Evolutionary conservation across 2,888 invertebrate species (phyloP), one percentile per base, ranked within the genome.

Genomic region (Drosophila maculinotata): DNA sequence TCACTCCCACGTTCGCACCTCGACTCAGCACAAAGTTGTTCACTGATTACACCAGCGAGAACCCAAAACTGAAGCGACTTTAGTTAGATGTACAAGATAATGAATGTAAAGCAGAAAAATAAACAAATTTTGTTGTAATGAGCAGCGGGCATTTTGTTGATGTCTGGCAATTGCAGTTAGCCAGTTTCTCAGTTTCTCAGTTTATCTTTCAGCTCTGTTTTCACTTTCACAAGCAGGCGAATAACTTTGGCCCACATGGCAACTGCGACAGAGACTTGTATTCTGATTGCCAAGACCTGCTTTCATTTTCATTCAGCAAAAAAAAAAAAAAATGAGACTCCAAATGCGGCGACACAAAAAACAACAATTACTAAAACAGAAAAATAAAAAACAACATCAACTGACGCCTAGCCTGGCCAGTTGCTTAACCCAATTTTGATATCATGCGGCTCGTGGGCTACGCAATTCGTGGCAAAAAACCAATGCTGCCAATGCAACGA

Each of bases 341-440:
- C 44, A 64, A 57, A 35, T 66, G 71, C 20, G 53, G 74, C 51
- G 33, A 73, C 62, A 58, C 68, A 38, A 70, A 39, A 58, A 36
- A 31, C 33, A 42, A 45, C 45, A n/a, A n/a, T n/a, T n/a, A n/a
- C n/a, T n/a, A n/a, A n/a, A n/a, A n/a, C n/a, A n/a, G n/a, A n/a
- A n/a, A n/a, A n/a, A n/a, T n/a, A 31, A 41, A 33, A 38, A 66
- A 63, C 68, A 49, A 23, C 33, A 36, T 51, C 47, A 62, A 42
- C 33, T 25, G 39, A 58, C 71, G 62, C 57, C 54, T 71, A 54
- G 47, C 36, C 25, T 25, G 71, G 47, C 33, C 48, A 70, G 72
- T 81, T 75, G 81, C 58, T 73, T 82, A 86, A 83, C 81, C 86
- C 86, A 82, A 83, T 86, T 82, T 63, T 63, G 68, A 73, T 82